Conservation (phyloP, 2,888 invertebrate genomes). For the Drosophila conformis region DNA sequence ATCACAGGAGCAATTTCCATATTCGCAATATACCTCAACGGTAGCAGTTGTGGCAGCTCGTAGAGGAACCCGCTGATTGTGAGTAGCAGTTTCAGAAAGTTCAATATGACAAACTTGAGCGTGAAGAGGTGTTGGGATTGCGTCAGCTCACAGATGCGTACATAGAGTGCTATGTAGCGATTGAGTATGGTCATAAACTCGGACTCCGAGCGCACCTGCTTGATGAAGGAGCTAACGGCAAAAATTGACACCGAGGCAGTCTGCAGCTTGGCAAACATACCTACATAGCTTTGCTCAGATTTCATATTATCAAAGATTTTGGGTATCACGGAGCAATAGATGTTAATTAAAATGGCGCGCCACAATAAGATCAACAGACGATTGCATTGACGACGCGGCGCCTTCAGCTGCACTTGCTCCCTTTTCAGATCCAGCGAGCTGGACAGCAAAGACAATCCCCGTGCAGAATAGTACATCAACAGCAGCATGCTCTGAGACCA, state of each 20-base stretch:
- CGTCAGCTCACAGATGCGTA: constrained; percentile 44
- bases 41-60: constrained; percentile 62
- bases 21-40: background rate
- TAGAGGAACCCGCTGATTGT: constrained; percentile 66
- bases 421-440: constrained; percentile 42
- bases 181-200: constrained; percentile 60
- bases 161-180: constrained; percentile 61
- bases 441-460: constrained; percentile 63
- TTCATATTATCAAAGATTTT: constrained; percentile 33
- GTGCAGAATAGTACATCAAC: constrained; percentile 57
- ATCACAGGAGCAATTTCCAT: background rate
- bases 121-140: constrained; percentile 44
- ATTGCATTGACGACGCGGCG: constrained; percentile 38
- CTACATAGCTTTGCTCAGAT: constrained; percentile 43
- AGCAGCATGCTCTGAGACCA: constrained; percentile 58
- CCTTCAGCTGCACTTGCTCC: constrained; percentile 37
- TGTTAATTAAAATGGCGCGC: constrained; percentile 54
- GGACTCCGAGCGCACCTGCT: constrained; percentile 57
- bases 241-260: constrained; percentile 62
- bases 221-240: constrained; percentile 62
- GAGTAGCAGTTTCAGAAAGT: constrained; percentile 53
- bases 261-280: constrained; percentile 60
- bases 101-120: constrained; percentile 55
- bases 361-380: constrained; percentile 43
- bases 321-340: constrained; percentile 58